phyloP scores from a whole-genome alignment of 2,797 vertebrate species.

The Eulemur coronatus region DNA sequence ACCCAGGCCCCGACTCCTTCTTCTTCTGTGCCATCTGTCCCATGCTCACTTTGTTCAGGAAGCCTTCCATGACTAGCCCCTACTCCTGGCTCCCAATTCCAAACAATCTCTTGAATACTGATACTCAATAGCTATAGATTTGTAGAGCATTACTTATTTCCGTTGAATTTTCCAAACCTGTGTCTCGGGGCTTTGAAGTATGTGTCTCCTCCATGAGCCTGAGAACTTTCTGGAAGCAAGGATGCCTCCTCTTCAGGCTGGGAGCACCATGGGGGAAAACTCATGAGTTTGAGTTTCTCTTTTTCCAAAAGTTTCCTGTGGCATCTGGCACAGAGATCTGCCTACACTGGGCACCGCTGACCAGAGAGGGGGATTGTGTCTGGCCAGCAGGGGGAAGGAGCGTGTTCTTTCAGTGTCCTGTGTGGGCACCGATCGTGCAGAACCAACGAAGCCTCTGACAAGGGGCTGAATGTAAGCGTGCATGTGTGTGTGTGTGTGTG shows the following conservation, averaged over 20 bases:
- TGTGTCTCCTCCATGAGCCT: background rate
- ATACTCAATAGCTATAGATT: background rate
- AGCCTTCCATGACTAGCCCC: constrained; percentile 3
- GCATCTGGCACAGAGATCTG: background rate
- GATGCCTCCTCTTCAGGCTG: background rate
- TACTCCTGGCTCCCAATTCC: background rate
- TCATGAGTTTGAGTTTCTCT: background rate
- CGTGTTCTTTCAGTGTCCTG: background rate
- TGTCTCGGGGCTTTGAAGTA: background rate
- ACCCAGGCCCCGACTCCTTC: background rate
- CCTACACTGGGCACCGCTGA: too few relatives aligned
- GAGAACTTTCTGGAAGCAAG: background rate
- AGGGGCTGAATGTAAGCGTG: background rate
- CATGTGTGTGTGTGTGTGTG: background rate
- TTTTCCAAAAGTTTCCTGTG: background rate
- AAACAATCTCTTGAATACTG: constrained; percentile 10
- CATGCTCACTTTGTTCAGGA: background rate
- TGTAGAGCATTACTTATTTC: background rate
- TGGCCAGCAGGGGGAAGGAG: background rate
- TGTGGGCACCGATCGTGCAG: background rate
- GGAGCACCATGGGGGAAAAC: background rate
- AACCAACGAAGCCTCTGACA: background rate
- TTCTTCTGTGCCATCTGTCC: background rate
- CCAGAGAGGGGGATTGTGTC: background rate
- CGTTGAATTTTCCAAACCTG: background rate